These are phyloP conservation scores for Dinoponera quadriceps DNA, from an alignment of 1,140 invertebrate genomes.

Conservation along the genomic window DNA sequence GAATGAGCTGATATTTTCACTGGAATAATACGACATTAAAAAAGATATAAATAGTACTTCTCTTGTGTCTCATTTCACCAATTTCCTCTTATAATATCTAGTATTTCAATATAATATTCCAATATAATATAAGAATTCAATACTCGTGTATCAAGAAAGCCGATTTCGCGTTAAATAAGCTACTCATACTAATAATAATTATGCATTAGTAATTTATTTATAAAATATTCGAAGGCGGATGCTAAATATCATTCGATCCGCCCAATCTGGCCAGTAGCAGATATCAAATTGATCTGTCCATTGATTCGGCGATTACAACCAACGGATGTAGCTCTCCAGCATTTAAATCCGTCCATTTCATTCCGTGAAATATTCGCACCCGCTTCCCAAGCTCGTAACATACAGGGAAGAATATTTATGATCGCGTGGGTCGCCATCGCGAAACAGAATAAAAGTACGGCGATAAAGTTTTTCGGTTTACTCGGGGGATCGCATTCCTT, in stretches of 20 bases:
- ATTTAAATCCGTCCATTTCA: conserved; percentile 45
- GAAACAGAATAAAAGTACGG: conserved; percentile 39
- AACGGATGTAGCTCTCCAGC: conserved; percentile 8
- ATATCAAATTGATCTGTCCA: conserved; percentile 14
- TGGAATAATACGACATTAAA: too few species aligned
- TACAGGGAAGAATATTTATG: conserved; percentile 45
- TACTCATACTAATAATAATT: conserved; percentile 4
- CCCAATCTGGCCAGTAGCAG: not conserved
- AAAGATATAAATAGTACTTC: too few species aligned
- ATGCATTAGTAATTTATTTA: not conserved
- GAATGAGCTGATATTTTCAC: too few species aligned
- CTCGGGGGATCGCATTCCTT: conserved; percentile 25
- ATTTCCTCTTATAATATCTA: too few species aligned
- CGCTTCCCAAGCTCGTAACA: conserved; percentile 19
- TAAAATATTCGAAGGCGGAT: not conserved
- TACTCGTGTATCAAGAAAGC: not conserved
- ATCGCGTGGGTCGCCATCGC: conserved; percentile 21
- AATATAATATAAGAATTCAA: too few species aligned
- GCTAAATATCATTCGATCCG: not conserved
- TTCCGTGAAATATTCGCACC: conserved; percentile 33
- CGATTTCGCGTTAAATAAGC: not conserved
- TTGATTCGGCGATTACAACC: conserved; percentile 26
- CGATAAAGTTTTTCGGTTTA: conserved; percentile 49
- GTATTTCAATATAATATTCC: too few species aligned
- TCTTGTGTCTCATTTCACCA: too few species aligned